Base-by-base conservation (phyloP, 2,888 invertebrate genomes). In the Spodoptera littoralis region DNA sequence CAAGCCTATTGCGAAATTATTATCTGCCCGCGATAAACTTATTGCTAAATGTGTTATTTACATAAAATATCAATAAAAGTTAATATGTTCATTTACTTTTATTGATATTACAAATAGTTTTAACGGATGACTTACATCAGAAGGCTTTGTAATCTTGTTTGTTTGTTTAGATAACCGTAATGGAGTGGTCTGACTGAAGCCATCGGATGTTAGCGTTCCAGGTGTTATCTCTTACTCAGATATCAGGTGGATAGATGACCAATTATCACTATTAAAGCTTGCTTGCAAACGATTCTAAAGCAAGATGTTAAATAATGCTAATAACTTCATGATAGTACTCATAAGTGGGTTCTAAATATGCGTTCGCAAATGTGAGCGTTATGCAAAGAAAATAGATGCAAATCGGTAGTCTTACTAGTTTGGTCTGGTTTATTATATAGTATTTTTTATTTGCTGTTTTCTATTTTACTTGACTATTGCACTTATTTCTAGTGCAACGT, bases 11-110 rank as follows among this genome's bases (percentile, higher is more conserved):
- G 75, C 83, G 77, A 82, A 82, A 84, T 52, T 55, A 72, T 82
- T 85, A 84, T 84, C 85, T 80, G 63, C 54, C 50, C 61, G 76
- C 84, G 84, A 85, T 83, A 85, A 85, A 81, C 73, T 65, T 71
- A 71, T 82, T 83, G 79, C 79, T 77, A 79, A 79, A 80, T 74
- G 70, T 73, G 60, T 68, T 76, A 74, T 79, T 76, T 74, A 75
- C 64, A 79, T 70, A 59, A 73, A 77, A 73, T 67, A 79, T 69
- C 65, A 69, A 69, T 75, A 64, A 65, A 65, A 73, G 66, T 49
- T 58, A 65, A 49, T 65, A 58, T 74, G 74, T 58, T 65, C 36
- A 36, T 36, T 36, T 36, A 36, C 36, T 36, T 36, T 36, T 36
- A 36, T 36, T 36, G 36, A 36, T 57, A 69, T 65, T 58, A 69